A percentile compares a stretch with the other conserved stretches of the same genome.
Conservation (phyloP, 2,113 vertebrate genomes). For the Syngnathoides biaculeatus region DNA sequence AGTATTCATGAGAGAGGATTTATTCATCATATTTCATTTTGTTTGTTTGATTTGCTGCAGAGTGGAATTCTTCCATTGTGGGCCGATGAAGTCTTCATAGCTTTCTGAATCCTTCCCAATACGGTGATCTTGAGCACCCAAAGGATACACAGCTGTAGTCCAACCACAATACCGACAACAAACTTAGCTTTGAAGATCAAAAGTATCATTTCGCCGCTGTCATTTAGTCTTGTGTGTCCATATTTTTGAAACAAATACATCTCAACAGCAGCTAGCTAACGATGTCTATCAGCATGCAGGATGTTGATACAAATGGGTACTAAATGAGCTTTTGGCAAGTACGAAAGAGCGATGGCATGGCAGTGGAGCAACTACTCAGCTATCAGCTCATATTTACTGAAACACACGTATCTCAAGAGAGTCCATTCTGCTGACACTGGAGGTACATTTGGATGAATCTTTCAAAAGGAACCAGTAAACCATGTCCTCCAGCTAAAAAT, state of each 20-base stretch:
- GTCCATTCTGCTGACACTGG: neutral
- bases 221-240: slow-evolving; percentile 34
- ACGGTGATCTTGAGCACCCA: slow-evolving; percentile 55
- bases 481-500: slow-evolving; percentile 4
- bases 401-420: slow-evolving; percentile 8
- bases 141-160: slow-evolving; percentile 11
- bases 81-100: neutral
- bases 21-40: neutral
- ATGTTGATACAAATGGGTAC: slow-evolving; percentile 6
- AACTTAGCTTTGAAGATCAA: slow-evolving; percentile 35
- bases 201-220: slow-evolving; percentile 37
- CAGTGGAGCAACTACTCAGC: slow-evolving; percentile 31
- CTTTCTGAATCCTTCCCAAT: neutral
- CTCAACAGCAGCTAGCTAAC: slow-evolving; percentile 23
- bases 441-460: neutral
- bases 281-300: slow-evolving; percentile 31
- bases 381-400: slow-evolving; percentile 26
- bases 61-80: neutral
- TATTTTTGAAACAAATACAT: slow-evolving; percentile 43
- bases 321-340: slow-evolving; percentile 31
- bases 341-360: slow-evolving; percentile 37
- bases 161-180: slow-evolving; percentile 21
- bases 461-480: neutral
- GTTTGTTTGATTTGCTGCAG: slow-evolving; percentile 14
- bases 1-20: neutral